phyloP scores from a whole-genome alignment of 1,140 invertebrate species.

The Manduca sexta region DNA sequence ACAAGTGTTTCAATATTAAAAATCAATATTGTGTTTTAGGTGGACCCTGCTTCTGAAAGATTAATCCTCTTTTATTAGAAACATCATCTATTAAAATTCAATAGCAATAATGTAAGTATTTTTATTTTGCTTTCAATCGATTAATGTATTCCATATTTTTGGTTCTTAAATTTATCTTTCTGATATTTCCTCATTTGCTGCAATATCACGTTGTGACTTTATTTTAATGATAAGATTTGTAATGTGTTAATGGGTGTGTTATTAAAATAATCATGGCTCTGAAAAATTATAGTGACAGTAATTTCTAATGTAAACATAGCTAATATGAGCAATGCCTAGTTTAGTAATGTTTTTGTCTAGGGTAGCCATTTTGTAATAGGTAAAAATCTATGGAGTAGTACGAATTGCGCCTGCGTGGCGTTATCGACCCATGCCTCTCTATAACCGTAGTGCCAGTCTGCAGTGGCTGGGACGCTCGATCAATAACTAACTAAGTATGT shows the following conservation, averaged over 20 bases:
- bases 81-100: conserved; percentile 35
- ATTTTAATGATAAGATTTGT: no score
- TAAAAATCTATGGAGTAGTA: not conserved
- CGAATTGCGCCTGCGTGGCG: not conserved
- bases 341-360: not conserved
- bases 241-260: no score
- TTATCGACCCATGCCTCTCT: not conserved
- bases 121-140: not conserved
- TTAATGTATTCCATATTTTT: conserved; percentile 2
- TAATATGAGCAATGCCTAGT: no score
- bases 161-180: no score
- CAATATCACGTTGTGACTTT: no score
- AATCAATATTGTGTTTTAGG: conserved; percentile 29
- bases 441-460: no score
- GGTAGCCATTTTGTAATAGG: not conserved
- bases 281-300: no score
- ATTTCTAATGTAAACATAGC: no score
- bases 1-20: not conserved
- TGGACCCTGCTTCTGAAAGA: conserved; percentile 46
- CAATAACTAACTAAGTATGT: no score
- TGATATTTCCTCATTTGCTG: no score
- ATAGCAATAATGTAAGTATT: conserved; percentile 47
- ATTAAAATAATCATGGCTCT: no score
- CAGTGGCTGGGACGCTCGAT: no score
- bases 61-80: conserved; percentile 41